Evolutionary conservation across 2,113 vertebrate genomes (phyloP).

Genomic region (Diphyllodes magnificus): DNA sequence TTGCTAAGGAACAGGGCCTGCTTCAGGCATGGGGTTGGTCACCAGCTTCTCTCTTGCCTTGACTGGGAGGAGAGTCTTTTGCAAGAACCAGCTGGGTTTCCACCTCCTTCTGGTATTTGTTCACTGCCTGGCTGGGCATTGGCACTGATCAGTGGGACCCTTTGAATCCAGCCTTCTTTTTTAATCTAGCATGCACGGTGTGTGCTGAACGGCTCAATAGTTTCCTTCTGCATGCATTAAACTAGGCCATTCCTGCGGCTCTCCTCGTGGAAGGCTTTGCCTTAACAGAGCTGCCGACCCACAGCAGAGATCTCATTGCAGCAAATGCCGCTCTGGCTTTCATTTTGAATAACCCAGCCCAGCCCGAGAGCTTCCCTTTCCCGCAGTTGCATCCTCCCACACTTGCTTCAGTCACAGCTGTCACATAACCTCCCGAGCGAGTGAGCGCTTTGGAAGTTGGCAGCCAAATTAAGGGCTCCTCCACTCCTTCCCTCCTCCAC

Average conservation of each 20-base stretch:
- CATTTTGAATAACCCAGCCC: constrained; percentile 4
- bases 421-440: constrained; percentile 27
- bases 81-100: background rate
- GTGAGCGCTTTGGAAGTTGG: constrained; percentile 41
- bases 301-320: background rate
- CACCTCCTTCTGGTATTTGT: background rate
- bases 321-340: background rate
- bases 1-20: background rate
- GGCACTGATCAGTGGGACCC: background rate
- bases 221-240: background rate
- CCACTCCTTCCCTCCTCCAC: constrained; percentile 48
- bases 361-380: constrained; percentile 8
- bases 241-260: background rate
- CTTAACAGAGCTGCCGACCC: background rate
- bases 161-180: background rate
- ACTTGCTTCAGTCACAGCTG: constrained; percentile 26
- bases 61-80: background rate
- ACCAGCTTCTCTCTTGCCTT: background rate
- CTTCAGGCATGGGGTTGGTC: background rate
- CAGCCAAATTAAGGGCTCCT: constrained; percentile 61
- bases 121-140: background rate
- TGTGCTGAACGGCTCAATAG: background rate
- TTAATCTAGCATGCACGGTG: fast-evolving
- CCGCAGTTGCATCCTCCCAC: constrained; percentile 27
- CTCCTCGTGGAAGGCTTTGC: background rate